phyloP scores from a whole-genome alignment of 2,113 vertebrate species.

The Notothenia coriiceps region DNA sequence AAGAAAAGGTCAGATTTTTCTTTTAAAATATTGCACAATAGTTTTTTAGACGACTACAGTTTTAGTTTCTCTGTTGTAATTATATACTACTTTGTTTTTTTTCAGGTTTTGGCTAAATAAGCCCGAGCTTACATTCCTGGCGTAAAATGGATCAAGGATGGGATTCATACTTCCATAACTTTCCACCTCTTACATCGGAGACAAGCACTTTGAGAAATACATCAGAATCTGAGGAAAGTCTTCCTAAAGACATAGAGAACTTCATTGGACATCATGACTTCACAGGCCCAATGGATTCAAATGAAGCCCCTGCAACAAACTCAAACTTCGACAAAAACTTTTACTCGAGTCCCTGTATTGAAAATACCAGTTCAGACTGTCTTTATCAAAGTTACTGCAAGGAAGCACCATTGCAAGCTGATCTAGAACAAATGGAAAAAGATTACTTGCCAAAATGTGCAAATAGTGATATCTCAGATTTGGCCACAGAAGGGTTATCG shows the following conservation, averaged over 20 bases:
- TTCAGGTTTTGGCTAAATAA: constrained; percentile 62
- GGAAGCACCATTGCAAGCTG: constrained; percentile 68
- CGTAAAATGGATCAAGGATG: constrained; percentile 79
- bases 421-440: constrained; percentile 56
- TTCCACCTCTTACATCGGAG: constrained; percentile 62
- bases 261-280: constrained; percentile 68
- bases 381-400: constrained; percentile 59
- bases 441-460: constrained; percentile 55
- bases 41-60: background rate
- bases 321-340: constrained; percentile 62
- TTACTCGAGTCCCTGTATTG: constrained; percentile 49
- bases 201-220: constrained; percentile 58
- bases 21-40: background rate
- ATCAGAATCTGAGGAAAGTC: constrained; percentile 61
- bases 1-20: constrained; percentile 54
- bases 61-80: background rate
- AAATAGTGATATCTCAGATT: constrained; percentile 46
- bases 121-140: background rate
- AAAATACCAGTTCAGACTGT: constrained; percentile 63
- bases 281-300: constrained; percentile 45
- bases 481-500: constrained; percentile 49
- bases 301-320: constrained; percentile 54
- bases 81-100: constrained; percentile 32
- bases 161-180: constrained; percentile 69
- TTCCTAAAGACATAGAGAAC: constrained; percentile 69